A percentile compares a stretch with the other conserved stretches of the same genome.
These are phyloP conservation scores for Acleris holmiana DNA, from an alignment of 2,888 invertebrate genomes.

Conservation along the genomic window DNA sequence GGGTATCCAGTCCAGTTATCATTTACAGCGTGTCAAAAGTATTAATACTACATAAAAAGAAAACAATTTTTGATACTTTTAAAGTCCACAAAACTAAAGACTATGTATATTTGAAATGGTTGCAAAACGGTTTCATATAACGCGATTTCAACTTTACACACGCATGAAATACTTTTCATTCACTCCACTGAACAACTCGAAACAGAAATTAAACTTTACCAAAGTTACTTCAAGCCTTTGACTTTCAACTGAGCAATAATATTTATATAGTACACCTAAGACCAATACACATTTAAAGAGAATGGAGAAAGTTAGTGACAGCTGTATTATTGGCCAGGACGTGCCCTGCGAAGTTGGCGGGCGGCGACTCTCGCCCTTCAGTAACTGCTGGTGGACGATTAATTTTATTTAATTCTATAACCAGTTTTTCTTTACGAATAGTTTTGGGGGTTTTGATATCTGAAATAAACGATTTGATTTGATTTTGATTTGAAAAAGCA, in stretches of 20 bases:
- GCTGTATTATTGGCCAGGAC: constrained; percentile 21
- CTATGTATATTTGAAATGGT: too few species aligned
- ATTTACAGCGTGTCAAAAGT: too few species aligned
- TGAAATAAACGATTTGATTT: too few species aligned
- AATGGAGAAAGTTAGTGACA: constrained; percentile 26
- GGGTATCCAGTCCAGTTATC: too few species aligned
- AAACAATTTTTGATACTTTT: too few species aligned
- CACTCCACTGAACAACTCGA: not conserved
- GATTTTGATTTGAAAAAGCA: too few species aligned
- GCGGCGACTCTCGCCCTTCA: constrained; percentile 19
- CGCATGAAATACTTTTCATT: too few species aligned
- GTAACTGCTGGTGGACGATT: constrained; percentile 22
- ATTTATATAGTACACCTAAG: constrained; percentile 6
- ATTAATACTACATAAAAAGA: too few species aligned
- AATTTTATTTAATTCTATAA: constrained; percentile 13
- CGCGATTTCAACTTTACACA: too few species aligned
- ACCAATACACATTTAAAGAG: constrained; percentile 14
- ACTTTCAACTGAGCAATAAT: not conserved
- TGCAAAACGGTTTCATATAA: too few species aligned
- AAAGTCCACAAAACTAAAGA: too few species aligned
- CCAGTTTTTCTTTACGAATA: constrained; percentile 6
- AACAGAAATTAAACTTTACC: constrained; percentile 7
- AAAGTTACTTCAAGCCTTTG: constrained; percentile 12
- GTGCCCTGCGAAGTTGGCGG: constrained; percentile 17
- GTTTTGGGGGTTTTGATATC: too few species aligned